Conservation (phyloP, 2,797 vertebrate genomes). For the Choloepus didactylus region DNA sequence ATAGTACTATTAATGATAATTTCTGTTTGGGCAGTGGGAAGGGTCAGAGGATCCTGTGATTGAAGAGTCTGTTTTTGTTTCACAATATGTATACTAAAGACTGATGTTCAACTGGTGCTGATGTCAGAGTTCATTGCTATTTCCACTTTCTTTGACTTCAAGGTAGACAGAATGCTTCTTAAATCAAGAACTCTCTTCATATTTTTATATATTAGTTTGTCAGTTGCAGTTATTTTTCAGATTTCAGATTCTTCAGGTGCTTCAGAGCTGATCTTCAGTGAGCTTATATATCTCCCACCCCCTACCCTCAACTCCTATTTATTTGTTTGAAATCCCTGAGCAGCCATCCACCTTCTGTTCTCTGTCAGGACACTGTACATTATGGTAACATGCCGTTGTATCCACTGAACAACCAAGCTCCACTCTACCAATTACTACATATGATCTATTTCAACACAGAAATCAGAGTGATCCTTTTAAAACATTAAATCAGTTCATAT, state of each 20-base stretch:
- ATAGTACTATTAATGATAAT: not conserved
- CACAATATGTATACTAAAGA: not conserved
- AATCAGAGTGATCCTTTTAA: too few species aligned
- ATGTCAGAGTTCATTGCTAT: not conserved
- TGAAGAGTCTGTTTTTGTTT: not conserved
- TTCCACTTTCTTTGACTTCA: not conserved
- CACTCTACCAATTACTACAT: not conserved
- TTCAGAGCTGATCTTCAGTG: not conserved
- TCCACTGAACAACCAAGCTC: not conserved
- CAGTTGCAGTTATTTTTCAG: not conserved
- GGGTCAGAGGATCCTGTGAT: not conserved
- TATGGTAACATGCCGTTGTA: not conserved
- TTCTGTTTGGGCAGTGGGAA: not conserved
- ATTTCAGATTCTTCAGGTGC: not conserved
- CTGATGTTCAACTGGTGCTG: not conserved
- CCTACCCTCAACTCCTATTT: not conserved
- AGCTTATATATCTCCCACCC: not conserved
- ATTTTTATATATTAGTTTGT: not conserved
- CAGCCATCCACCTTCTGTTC: not conserved
- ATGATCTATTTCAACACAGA: too few species aligned
- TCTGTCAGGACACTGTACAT: not conserved
- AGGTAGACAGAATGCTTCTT: not conserved
- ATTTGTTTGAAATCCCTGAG: not conserved
- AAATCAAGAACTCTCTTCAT: not conserved
- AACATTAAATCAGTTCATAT: too few species aligned